Conservation (phyloP, 2,888 invertebrate genomes). For the Dryadula phaetusa region DNA sequence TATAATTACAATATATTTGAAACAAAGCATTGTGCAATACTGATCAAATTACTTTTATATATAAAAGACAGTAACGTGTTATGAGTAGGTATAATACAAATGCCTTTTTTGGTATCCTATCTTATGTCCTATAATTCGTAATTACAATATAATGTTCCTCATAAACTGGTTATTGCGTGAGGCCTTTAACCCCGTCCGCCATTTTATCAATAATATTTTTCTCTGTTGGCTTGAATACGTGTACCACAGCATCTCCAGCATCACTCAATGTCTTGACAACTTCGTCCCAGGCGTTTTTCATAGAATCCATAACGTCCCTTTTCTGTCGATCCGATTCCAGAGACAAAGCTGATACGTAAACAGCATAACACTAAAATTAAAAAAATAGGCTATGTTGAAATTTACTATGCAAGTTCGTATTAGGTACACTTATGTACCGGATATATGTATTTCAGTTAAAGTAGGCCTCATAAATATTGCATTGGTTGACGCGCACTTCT, state of each 20-base stretch:
- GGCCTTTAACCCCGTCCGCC: conserved; percentile 63
- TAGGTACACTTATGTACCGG: background rate
- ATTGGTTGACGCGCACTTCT: background rate
- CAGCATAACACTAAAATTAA: conserved; percentile 32
- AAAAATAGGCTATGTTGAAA: background rate
- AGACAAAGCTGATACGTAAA: conserved; percentile 56
- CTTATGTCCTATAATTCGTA: conserved; percentile 19
- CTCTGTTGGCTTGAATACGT: conserved; percentile 75
- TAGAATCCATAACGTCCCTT: conserved; percentile 72
- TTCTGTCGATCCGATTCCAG: conserved; percentile 54
- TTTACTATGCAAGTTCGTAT: background rate
- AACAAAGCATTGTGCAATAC: conserved; percentile 5
- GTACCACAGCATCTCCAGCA: conserved; percentile 72
- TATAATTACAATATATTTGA: background rate
- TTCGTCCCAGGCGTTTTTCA: conserved; percentile 72
- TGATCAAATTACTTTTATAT: conserved; percentile 13
- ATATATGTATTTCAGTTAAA: conserved; percentile 2
- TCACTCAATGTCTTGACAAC: conserved; percentile 66
- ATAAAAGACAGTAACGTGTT: conserved; percentile 7
- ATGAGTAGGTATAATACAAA: background rate
- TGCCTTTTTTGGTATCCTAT: background rate
- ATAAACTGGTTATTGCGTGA: conserved; percentile 54
- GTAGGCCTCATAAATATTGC: conserved; percentile 16
- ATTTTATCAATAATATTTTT: conserved; percentile 68
- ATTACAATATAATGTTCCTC: conserved; percentile 3